phyloP scores from a whole-genome alignment of 2,888 invertebrate species.

The Harmothoe impar region DNA sequence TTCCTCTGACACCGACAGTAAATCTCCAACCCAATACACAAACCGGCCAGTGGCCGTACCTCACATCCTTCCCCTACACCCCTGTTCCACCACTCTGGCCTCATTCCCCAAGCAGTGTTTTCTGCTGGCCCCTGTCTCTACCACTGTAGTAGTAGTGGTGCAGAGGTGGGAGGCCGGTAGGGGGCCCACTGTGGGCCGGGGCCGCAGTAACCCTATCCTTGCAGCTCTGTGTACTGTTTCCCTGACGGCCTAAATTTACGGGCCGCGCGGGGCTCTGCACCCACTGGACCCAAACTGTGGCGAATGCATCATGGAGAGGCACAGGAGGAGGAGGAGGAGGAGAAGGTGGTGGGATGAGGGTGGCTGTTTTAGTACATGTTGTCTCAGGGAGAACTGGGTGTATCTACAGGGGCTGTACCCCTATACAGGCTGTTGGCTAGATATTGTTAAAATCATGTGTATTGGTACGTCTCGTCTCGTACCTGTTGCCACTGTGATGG shows the following conservation, averaged over 20 bases:
- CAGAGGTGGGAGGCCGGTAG: not conserved
- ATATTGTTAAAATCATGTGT: too few species aligned
- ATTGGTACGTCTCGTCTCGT: too few species aligned
- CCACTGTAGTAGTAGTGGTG: not conserved
- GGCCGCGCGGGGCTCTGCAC: not conserved
- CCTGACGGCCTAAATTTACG: slow-evolving; percentile 49
- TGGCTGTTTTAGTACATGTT: not conserved
- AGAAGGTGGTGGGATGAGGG: not conserved
- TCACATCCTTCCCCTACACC: not conserved
- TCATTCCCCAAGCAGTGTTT: not conserved
- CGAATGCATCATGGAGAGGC: slow-evolving; percentile 22
- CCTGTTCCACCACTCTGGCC: not conserved
- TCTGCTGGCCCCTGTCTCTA: not conserved
- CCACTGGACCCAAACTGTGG: slow-evolving; percentile 48
- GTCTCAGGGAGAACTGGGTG: not conserved
- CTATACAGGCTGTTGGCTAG: too few species aligned
- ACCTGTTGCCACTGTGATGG: too few species aligned
- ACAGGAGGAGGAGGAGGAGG: not conserved
- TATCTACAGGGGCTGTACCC: too few species aligned
- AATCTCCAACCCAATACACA: not conserved
- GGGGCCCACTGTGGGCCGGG: not conserved
- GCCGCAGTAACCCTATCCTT: slow-evolving; percentile 40
- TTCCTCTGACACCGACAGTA: not conserved
- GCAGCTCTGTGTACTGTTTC: slow-evolving; percentile 53
- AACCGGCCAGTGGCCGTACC: not conserved